Evolutionary conservation across 2,113 vertebrate species (phyloP).

Genomic region (Coturnix japonica): DNA sequence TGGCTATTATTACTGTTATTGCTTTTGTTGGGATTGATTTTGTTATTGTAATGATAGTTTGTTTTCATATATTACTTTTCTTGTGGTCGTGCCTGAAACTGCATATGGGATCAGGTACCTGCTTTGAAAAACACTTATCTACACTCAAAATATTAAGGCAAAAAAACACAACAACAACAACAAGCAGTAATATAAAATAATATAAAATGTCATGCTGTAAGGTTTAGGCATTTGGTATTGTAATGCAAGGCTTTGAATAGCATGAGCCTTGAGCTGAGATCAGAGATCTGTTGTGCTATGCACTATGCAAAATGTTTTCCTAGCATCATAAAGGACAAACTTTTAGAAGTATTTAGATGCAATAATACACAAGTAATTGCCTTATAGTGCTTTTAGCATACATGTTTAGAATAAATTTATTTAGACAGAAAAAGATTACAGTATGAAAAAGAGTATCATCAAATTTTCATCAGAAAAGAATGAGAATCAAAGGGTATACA

Average conservation of each 20-base stretch:
- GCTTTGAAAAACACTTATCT: background rate
- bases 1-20: background rate
- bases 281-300: background rate
- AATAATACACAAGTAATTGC: background rate
- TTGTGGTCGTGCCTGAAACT: background rate
- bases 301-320: background rate
- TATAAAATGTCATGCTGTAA: background rate
- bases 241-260: background rate
- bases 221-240: background rate
- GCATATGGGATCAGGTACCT: background rate
- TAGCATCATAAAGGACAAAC: background rate
- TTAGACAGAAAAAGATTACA: background rate
- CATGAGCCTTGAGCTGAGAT: background rate
- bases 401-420: background rate
- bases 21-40: conserved; percentile 25
- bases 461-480: background rate
- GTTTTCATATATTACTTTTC: conserved; percentile 19
- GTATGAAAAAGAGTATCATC: background rate
- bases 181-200: background rate
- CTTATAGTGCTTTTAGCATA: background rate
- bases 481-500: background rate
- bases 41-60: background rate
- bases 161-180: too few species aligned
- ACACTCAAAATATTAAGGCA: background rate
- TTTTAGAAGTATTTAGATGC: background rate